phyloP scores from a whole-genome alignment of 2,797 vertebrate species.

The Chelidonichthys spinosus region DNA sequence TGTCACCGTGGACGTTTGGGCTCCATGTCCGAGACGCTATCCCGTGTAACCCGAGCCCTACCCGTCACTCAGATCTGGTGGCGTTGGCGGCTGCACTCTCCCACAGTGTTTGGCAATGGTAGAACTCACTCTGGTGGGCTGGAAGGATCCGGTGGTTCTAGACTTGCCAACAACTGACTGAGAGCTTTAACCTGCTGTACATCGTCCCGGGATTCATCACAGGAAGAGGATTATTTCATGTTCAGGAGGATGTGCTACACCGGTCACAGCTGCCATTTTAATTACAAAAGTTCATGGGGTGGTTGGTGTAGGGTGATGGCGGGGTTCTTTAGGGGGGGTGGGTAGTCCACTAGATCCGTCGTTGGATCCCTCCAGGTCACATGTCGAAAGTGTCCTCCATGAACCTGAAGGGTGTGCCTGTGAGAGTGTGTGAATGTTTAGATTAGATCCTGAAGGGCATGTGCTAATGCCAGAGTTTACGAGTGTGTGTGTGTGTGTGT shows the following conservation, averaged over 20 bases:
- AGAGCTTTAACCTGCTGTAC: constrained; percentile 72
- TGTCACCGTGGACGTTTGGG: constrained; percentile 60
- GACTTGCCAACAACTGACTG: constrained; percentile 98
- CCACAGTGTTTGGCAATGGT: constrained; percentile 98
- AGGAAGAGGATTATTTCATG: constrained; percentile 12
- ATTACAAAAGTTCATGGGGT: neutral
- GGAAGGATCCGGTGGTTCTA: constrained; percentile 99
- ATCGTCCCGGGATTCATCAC: neutral
- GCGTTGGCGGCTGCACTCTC: constrained; percentile 71
- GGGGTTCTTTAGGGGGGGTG: neutral
- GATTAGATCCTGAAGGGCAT: neutral
- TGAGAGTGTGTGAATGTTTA: neutral
- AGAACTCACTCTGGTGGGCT: constrained; percentile 99
- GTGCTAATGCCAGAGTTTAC: neutral
- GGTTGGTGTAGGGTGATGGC: neutral
- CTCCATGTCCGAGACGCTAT: constrained; percentile 44
- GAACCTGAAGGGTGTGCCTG: no score
- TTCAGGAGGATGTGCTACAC: neutral
- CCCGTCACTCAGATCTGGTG: constrained; percentile 43
- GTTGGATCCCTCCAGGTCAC: neutral
- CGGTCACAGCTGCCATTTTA: neutral
- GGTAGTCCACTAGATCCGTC: neutral
- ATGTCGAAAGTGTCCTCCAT: neutral
- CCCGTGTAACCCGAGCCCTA: constrained; percentile 62
- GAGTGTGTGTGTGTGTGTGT: neutral